Percentiles rank a stretch among this genome's conserved stretches.
Conservation (phyloP, 1,140 invertebrate genomes). For the Phymastichus coffea region DNA sequence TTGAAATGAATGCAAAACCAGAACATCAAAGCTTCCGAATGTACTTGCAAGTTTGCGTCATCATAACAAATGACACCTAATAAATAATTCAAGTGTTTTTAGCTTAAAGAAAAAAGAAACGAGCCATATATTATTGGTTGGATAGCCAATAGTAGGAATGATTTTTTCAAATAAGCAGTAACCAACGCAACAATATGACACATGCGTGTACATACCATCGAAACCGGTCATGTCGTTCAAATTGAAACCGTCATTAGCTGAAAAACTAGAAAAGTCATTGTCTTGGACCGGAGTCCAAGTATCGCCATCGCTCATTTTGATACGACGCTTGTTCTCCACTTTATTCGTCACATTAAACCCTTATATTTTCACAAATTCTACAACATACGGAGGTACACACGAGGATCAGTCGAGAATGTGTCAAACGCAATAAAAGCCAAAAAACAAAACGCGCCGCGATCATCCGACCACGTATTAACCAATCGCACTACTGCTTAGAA, state of each 20-base stretch:
- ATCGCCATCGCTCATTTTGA: slow-evolving; percentile 46
- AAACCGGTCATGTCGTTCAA: slow-evolving; percentile 52
- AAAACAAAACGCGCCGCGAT: slow-evolving; percentile 43
- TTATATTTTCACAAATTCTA: background rate
- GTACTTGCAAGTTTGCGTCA: background rate
- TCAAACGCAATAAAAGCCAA: slow-evolving; percentile 36
- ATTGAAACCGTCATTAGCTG: slow-evolving; percentile 46
- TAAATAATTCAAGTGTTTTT: background rate
- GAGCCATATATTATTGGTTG: background rate
- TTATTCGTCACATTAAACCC: slow-evolving; percentile 6
- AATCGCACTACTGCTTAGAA: slow-evolving; percentile 37
- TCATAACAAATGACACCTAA: background rate
- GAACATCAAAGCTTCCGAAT: background rate
- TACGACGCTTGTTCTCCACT: background rate
- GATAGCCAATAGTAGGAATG: background rate
- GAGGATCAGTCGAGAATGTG: slow-evolving; percentile 26
- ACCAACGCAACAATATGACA: background rate
- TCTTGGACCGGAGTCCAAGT: slow-evolving; percentile 44
- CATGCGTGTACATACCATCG: slow-evolving; percentile 43
- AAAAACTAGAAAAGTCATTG: slow-evolving; percentile 46
- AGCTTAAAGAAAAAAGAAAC: background rate
- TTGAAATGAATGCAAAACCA: background rate
- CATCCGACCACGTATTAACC: slow-evolving; percentile 38
- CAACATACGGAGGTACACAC: background rate
- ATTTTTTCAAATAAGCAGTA: background rate